Percentiles rank a stretch among this genome's conserved stretches.
Conservation (phyloP, 1,140 invertebrate genomes). For the Caenorhabditis elegans region WBcel235 BX284603.4:8167001-8167500, state of each 20-base stretch:
- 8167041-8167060: conserved; percentile 97
- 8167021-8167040: conserved; percentile 95
- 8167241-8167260: conserved; percentile 93
- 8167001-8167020: conserved; percentile 76
- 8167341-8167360: conserved; percentile 97
- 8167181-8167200: conserved; percentile 96
- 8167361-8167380: conserved; percentile 98
- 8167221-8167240: conserved; percentile 98
- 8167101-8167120: conserved; percentile 97
- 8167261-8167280: conserved; percentile 97
- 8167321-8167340: conserved; percentile 98
- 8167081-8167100: conserved; percentile 96
- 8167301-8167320: conserved; percentile 97
- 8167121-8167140: conserved; percentile 99
- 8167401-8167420: conserved; percentile 92
- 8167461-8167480: conserved; percentile 97
- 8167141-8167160: conserved; percentile 98
- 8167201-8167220: conserved; percentile 95
- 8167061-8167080: conserved; percentile 94
- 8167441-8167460: conserved; percentile 97
- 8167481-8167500: conserved; percentile 99
- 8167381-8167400: conserved; percentile 77
- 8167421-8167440: conserved; percentile 99
- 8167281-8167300: conserved; percentile 96
- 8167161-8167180: conserved; percentile 98